A percentile compares a stretch with the other conserved stretches of the same genome.
These are phyloP conservation scores for Aphyosemion australe DNA, from an alignment of 2,113 vertebrate genomes.

Conservation along the genomic window DNA sequence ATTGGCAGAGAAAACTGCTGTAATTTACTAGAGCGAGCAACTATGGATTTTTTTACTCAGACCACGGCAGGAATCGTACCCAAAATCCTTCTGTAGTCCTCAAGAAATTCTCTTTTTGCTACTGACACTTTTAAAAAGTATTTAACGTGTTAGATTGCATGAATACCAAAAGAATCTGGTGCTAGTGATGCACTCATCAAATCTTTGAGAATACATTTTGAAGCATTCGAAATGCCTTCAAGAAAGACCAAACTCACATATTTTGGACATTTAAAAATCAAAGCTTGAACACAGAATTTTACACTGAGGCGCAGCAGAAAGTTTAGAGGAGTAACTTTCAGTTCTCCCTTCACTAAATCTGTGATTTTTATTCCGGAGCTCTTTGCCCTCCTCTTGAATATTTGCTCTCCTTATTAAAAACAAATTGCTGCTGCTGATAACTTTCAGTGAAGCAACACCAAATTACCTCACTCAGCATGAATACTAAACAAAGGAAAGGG, in stretches of 20 bases:
- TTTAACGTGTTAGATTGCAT: constrained; percentile 44
- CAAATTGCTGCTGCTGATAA: constrained; percentile 74
- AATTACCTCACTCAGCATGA: constrained; percentile 67
- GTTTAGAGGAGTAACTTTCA: constrained; percentile 8
- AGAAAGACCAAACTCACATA: too few species aligned
- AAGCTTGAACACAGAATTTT: too few species aligned
- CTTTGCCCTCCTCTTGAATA: constrained; percentile 40
- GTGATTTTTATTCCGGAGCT: constrained; percentile 32
- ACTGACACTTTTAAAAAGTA: constrained; percentile 35
- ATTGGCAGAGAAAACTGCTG: constrained; percentile 65
- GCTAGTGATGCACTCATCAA: too few species aligned
- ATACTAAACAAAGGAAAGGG: constrained; percentile 69
- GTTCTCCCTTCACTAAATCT: constrained; percentile 7
- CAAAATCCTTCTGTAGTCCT: constrained; percentile 48
- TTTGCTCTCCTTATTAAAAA: constrained; percentile 69
- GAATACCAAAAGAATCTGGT: constrained; percentile 26
- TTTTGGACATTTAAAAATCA: too few species aligned
- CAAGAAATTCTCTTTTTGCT: constrained; percentile 53
- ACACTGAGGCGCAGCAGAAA: not conserved
- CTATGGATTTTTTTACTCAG: constrained; percentile 62
- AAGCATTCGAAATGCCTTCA: too few species aligned
- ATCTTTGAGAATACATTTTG: not conserved
- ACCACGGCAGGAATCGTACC: constrained; percentile 46
- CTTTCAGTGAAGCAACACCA: constrained; percentile 68
- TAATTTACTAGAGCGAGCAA: constrained; percentile 67